Evolutionary conservation across 2,888 invertebrate genomes (phyloP), one percentile per base, ranked within the genome.

Genomic region (Aleiodes alternator): DNA sequence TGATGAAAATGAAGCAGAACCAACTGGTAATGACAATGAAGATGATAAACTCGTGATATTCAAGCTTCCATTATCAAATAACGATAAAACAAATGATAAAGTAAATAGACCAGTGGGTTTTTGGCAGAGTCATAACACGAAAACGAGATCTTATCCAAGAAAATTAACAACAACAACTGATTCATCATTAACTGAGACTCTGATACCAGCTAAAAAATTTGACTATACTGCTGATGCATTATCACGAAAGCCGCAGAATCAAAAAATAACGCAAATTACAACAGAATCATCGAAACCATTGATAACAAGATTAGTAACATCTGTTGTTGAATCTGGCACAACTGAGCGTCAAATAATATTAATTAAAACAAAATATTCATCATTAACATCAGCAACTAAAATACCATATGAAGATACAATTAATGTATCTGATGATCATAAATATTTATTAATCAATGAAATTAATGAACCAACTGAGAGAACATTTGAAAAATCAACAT

Each of bases 281-380:
- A 82, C 82, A 4, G 75, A 80, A 0, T 81, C 85, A 7, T 79
- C 84, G 0, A 75, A 72, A n/a, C 90, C 91, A 3, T 84, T 86
- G 14, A 85, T 90, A 1, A 91, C 91, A 38, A 88, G 90, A 79
- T 84, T 91, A 34, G 89, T 91, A 9, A 91, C 91, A 4, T 90
- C 90, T 3, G 87, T 91, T 16, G 88, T 89, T 16, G 91, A 91
- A 80, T 89, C 89, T 3, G 90, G 87, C 0, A 90, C 90, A 0
- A 91, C 91, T 1, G 90, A 90, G 78, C 85, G 90, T 64, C 90
- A 90, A 77, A 90, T 87, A 77, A 90, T 91, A 71, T 86, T 90
- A 7, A 88, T 90, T 38, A 86, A 86, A 76, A 88, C 87, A 8
- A 89, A 88, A 76, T 88, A 87, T 70, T 89, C 88, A 3, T 87